Base-by-base conservation (phyloP, 1,140 invertebrate species). In the Eumaeus atala region DNA sequence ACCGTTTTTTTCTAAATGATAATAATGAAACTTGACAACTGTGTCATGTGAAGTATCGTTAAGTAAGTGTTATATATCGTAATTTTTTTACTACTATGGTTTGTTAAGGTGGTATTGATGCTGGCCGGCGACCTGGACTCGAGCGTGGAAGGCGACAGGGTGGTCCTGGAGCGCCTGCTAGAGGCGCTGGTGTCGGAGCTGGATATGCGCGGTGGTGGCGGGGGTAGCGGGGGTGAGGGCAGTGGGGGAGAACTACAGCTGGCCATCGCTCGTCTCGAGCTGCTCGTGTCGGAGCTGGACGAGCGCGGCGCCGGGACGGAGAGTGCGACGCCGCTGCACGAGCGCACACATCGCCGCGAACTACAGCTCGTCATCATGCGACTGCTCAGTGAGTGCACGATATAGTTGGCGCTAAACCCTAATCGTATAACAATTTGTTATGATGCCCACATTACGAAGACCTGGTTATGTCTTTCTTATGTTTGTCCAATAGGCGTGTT, bases 91-190 rank as follows among this genome's bases (percentile, higher is more conserved):
- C 9, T 35, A 9, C n/a, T 37, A 4, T 44, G 12, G 9, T 44
- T n/a, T 16, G 14, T 44, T 9, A 37, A 95, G 93, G 94, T 96
- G 4, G 87, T 98, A 3, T 87, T 98, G 5, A 97, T 98, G 92
- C 87, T 98, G 28, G 95, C 96, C 4, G 92, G 93, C 42, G 96
- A 98, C 84, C 88, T 98, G 8, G 96, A 97, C 82, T 93, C 93
- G 3, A 92, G 92, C 69, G 92, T 93, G 10, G 95, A 96, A 62
- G 90, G 92, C 44, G 96, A 97, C 67, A 91, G 92, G 63, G 87
- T 89, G 0, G 93, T 93, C 28, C 87, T 98, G 0, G 93, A 96
- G 61, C 89, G 90, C 7, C 85, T 98, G 7, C 88, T 98, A 0
- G 89, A 90, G 38, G 90, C 92, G 0, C 81, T 97, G 0, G 91